Base-by-base conservation (phyloP, 2,888 invertebrate genomes). In the Thyatira batis region DNA sequence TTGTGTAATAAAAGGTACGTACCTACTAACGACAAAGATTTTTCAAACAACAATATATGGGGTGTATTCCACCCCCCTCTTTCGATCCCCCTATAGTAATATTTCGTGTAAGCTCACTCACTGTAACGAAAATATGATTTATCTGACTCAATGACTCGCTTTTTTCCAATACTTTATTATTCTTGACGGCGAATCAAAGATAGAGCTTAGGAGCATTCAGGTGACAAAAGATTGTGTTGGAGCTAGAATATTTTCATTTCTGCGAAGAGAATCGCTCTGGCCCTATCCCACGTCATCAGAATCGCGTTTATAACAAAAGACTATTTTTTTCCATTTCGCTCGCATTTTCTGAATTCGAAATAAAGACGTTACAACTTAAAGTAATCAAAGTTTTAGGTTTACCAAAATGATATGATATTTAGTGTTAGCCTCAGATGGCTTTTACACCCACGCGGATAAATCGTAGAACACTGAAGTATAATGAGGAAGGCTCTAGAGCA, bases 121-220 rank as follows among this genome's bases (percentile, higher is more conserved):
- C 54, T 60, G 50, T 68, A 59, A 59, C 56, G 54, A 54, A 60
- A 60, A 61, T 61, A 58, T 58, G 60, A 65, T 70, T 65, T 65
- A 65, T 67, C 63, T 58, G 57, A 61, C 58, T 54, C 58, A 57
- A 64, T 71, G 67, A 63, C 60, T 59, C 51, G 52, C 56, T 64
- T 60, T 59, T 54, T 63, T 61, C 53, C 45, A 49, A 30, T 58
- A 59, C 50, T 55, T 54, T 54, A 55, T 66, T 67, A 67, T 61
- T 64, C 58, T 44, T 55, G 51, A 51, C 30, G 9, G 45, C 28
- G 43, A 50, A 57, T 55, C 57, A 49, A 54, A 54, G 50, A 60
- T 63, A 45, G 44, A 54, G 53, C 57, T 45, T 55, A 55, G 54
- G 20, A 43, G 43, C 39, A 39, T 39, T 39, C 39, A 39, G 39